Percentiles rank a stretch among this genome's conserved stretches.
These are phyloP conservation scores for Zhuqinia jingwanae DNA, from an alignment of 2,888 invertebrate genomes.

Conservation along the genomic window DNA sequence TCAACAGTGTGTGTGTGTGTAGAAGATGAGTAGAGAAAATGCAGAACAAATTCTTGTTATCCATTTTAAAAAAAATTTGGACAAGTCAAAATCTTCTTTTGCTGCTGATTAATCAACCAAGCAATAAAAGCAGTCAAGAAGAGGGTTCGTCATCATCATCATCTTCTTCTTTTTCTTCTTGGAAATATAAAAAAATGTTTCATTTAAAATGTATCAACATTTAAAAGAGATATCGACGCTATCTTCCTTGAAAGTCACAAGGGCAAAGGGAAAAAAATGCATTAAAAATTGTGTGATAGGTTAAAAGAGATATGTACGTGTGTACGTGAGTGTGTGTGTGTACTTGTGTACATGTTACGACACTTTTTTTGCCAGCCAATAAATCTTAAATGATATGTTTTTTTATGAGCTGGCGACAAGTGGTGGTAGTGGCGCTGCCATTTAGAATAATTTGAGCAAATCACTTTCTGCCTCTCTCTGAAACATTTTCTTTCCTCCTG, in stretches of 20 bases:
- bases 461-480: slow-evolving; percentile 15
- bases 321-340: too few species aligned
- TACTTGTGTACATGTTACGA: slow-evolving; percentile 58
- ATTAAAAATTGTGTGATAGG: slow-evolving; percentile 5
- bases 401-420: slow-evolving; percentile 69
- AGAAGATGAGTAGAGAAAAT: slow-evolving; percentile 14
- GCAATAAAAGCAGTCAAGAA: too few species aligned
- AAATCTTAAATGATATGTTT: slow-evolving; percentile 67
- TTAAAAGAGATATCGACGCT: background rate
- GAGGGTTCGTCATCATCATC: background rate
- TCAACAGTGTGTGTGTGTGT: background rate
- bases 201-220: slow-evolving; percentile 36
- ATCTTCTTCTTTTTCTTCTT: too few species aligned
- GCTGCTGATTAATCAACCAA: background rate
- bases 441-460: slow-evolving; percentile 66
- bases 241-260: slow-evolving; percentile 43
- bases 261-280: slow-evolving; percentile 25
- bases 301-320: too few species aligned
- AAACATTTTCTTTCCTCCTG: background rate
- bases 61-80: slow-evolving; percentile 51
- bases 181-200: background rate
- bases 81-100: too few species aligned
- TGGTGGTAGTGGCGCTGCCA: slow-evolving; percentile 58
- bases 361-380: slow-evolving; percentile 64
- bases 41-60: slow-evolving; percentile 61